Evolutionary conservation across 2,888 invertebrate species (phyloP), one percentile per base, ranked within the genome.

Genomic region (Microdon myrmicae): DNA sequence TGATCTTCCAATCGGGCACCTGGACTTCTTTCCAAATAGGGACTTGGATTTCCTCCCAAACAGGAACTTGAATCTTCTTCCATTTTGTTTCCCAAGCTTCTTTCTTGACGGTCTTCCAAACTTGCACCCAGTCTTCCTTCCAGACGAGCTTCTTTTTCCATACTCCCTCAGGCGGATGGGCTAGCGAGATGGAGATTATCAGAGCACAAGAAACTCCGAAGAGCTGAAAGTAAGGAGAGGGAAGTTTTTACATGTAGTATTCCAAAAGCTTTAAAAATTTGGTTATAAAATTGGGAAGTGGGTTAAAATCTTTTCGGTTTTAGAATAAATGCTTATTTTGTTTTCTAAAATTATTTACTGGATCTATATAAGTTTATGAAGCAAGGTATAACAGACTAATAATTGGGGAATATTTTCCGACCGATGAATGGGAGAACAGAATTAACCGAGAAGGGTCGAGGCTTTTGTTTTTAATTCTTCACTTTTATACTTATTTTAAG

Each of bases 141-240:
- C 92, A 92, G 17, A 85, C 85, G 32, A 92, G 82, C 77, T 90
- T 91, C 78, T 90, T 91, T 77, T 90, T 88, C 90, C 89, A 90
- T 69, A 86, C 85, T 56, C 90, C 90, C 72, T 84, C 81, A 58
- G 88, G 88, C 20, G 78, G 78, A 72, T 78, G 79, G 53, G 78
- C 78, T 51, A 71, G 72, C 43, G 74, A 72, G 54, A 74, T 69
- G 68, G 75, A 74, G 49, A 75, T 68, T 55, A 77, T 68, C 29
- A 77, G 73, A 73, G 75, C 74, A 68, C 76, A 75, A 72, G 74
- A 73, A 72, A 74, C 75, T 74, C 74, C 71, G 67, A 76, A 70
- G 69, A 78, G 73, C 79, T 79, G 69, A 4, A 70, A 61, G 19
- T 38, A 10, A 32, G 22, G 32, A n/a, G 14, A n/a, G n/a, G n/a